Evolutionary conservation across 1,140 invertebrate genomes (phyloP).

Genomic region (Dendrolimus punctatus): DNA sequence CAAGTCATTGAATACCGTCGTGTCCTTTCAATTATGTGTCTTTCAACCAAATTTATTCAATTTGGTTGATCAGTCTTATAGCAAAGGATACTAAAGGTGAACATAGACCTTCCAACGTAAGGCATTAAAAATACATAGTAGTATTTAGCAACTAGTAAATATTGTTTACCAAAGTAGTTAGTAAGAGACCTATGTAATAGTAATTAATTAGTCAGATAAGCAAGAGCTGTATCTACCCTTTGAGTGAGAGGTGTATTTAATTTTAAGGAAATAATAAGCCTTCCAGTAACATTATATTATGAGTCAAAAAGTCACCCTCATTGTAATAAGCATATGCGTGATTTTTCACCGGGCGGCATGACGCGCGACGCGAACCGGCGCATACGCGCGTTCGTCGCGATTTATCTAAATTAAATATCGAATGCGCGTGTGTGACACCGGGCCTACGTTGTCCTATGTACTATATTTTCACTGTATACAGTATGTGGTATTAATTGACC

Average conservation of each 20-base stretch:
- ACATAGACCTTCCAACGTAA: no score
- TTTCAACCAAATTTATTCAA: no score
- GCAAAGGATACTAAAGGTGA: no score
- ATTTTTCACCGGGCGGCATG: conserved; percentile 37
- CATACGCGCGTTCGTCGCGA: conserved; percentile 49
- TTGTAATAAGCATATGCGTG: conserved; percentile 50
- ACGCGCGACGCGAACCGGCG: conserved; percentile 16
- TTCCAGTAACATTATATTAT: conserved; percentile 26
- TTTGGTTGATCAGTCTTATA: no score
- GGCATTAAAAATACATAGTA: no score
- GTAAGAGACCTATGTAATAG: no score
- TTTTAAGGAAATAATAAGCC: conserved; percentile 3
- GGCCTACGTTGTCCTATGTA: conserved; percentile 30
- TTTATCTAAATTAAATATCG: conserved; percentile 72
- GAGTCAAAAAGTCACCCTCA: conserved; percentile 16
- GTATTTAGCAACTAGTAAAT: no score
- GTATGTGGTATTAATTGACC: conserved; percentile 12
- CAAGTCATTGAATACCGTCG: no score
- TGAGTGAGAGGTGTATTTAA: neutral
- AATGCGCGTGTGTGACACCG: conserved; percentile 51
- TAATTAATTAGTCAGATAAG: no score
- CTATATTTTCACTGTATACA: conserved; percentile 32
- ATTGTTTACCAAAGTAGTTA: no score
- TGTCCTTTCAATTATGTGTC: no score
- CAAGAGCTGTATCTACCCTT: no score